A percentile compares a stretch with the other conserved stretches of the same genome.
phyloP scores from a whole-genome alignment of 2,113 vertebrate species.

The Coreoperca whiteheadi region DNA sequence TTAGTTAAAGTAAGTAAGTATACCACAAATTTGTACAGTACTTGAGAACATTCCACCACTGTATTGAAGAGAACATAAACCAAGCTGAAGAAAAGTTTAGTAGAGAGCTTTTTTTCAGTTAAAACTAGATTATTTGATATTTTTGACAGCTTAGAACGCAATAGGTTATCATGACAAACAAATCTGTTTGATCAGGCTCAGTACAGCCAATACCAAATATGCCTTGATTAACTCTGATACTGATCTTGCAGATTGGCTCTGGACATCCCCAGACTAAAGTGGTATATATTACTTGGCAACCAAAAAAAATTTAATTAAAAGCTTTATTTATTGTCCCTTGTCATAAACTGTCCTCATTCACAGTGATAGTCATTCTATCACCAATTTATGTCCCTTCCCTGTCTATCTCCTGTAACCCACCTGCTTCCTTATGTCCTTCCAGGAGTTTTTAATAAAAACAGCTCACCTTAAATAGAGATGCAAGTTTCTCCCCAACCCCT shows the following conservation, averaged over 20 bases:
- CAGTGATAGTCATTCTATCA: constrained; percentile 40
- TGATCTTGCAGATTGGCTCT: constrained; percentile 15
- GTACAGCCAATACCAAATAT: constrained; percentile 3
- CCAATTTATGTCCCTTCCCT: constrained; percentile 62
- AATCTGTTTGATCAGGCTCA: not conserved
- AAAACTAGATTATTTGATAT: not conserved
- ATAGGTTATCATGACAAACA: not conserved
- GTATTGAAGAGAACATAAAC: not conserved
- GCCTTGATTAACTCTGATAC: constrained; percentile 11
- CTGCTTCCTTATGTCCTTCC: constrained; percentile 48
- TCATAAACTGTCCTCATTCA: constrained; percentile 29
- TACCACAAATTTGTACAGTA: not conserved
- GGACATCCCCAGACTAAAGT: not conserved
- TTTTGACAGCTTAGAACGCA: not conserved
- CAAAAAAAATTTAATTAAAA: constrained; percentile 41
- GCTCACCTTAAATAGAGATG: constrained; percentile 64
- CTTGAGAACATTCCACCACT: not conserved
- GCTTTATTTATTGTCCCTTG: constrained; percentile 20
- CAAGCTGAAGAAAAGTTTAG: not conserved
- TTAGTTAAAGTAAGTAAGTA: not conserved
- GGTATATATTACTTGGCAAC: not conserved
- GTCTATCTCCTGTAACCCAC: constrained; percentile 12
- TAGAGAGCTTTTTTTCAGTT: not conserved
- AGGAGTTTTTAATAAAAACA: constrained; percentile 79
- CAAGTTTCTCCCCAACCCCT: constrained; percentile 22